Conservation (phyloP, 2,113 vertebrate species). For the Toxotes chatareus region DNA sequence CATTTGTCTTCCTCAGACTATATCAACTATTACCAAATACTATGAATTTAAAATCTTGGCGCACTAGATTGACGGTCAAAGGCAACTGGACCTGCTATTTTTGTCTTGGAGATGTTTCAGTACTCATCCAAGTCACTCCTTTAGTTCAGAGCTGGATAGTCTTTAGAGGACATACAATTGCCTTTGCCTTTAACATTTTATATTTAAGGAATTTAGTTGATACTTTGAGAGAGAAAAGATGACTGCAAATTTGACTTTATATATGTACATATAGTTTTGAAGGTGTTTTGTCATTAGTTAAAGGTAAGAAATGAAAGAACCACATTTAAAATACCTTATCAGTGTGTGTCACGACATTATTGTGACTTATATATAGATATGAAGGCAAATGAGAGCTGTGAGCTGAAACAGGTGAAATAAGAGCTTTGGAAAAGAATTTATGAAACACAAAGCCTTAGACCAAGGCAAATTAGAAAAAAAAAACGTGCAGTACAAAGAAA, state of each 20-base stretch:
- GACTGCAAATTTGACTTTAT: not conserved
- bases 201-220: not conserved
- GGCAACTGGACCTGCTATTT: not conserved
- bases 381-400: not conserved
- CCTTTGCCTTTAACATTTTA: not conserved
- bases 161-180: not conserved
- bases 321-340: not conserved
- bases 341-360: not conserved
- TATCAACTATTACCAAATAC: not conserved
- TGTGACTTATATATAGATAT: not conserved
- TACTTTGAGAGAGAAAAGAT: not conserved
- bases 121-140: not conserved
- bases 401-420: not conserved
- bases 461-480: not conserved
- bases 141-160: not conserved
- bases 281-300: not conserved
- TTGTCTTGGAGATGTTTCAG: not conserved
- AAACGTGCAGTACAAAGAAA: not conserved
- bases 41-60: not conserved
- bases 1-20: slow-evolving; percentile 4
- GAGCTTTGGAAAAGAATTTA: not conserved
- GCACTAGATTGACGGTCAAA: not conserved
- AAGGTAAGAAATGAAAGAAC: not conserved
- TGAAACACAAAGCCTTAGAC: not conserved
- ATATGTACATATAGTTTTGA: not conserved